Evolutionary conservation across 2,888 invertebrate genomes (phyloP), one percentile per base, ranked within the genome.

Genomic region (Watsonalla cultraria): DNA sequence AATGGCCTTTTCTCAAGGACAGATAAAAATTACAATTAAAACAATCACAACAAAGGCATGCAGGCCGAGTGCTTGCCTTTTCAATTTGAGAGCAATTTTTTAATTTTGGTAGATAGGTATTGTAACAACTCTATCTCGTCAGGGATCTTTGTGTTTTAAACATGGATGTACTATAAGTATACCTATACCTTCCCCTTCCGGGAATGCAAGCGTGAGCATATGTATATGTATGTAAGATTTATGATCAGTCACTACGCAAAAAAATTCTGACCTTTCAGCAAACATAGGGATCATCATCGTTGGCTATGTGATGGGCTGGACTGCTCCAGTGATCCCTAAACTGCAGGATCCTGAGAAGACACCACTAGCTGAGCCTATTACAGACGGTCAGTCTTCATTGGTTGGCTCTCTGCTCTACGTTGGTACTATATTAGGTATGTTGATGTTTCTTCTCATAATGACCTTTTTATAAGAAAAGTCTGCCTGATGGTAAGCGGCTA

Each of bases 301-400:
- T 8, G 78, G 78, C 0, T 73, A 64, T 45, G 58, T 55, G 0
- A 14, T 70, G 11, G 70, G 67, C 2, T 80, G 78, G 77, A 58
- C 75, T 0, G 70, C 72, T 0, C 75, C 80, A 0, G 51, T 77
- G 13, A 56, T 77, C 0, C 71, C 70, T 0, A 78, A 73, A 47
- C 58, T 80, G 0, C 60, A 62, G 13, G 68, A 76, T 9, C 63
- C 59, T 0, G 63, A 61, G 0, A 57, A 66, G 14, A 71, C 70
- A 0, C 78, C 78, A 0, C 54, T 78, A 0, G 51, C 65, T 0
- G 45, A 58, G 5, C 46, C 55, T 0, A 51, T 74, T 5, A 58
- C 70, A 0, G 66, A 66, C 0, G 53, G 54, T 0, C 58, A 70
- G 39, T 53, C 64, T 0, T 74, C 76, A 0, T 70, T 71, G 61